Evolutionary conservation across 2,113 vertebrate species (phyloP), one percentile per base, ranked within the genome.

Genomic region (Seriola rivoliana): DNA sequence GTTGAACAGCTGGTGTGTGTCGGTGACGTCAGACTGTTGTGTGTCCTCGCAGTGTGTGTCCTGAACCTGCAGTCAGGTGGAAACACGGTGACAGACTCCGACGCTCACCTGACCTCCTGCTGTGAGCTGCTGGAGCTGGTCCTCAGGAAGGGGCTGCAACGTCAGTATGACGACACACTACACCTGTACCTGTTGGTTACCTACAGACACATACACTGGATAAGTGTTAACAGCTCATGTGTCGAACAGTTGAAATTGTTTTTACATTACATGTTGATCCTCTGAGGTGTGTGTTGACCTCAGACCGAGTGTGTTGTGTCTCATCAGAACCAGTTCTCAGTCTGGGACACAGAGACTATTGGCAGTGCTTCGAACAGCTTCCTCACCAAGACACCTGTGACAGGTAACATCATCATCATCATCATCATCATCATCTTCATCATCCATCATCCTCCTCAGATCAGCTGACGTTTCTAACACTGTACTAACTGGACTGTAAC

Each of bases 101-200:
- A 88, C 38, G 95, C 94, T 17, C 96, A 95, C 50, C 92, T 97
- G 40, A 40, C 84, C 16, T 91, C 95, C 19, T 94, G 96, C 85
- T 98, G 97, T 77, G 95, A 96, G 91, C 94, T 97, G 4, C 92
- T 98, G 23, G 97, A 97, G 84, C 92, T 93, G 88, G 91, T 96
- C 76, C 93, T 98, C 68, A 95, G 96, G 77, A 96, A 96, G 86
- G 97, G 96, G 34, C 93, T 97, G 0, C 95, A 95, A 50, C 95
- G 96, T 97, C 75, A 96, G 96, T 36, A 36, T 36, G 34, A 36
- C 34, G 34, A 36, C 4, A 36, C 34, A 36, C 34, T 36, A 36
- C 34, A 36, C 34, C 34, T 36, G 34, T 6, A 29, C 29, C 29
- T 29, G 34, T 5, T 36, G 34, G 4, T 36, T 36, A 36, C 34